phyloP scores from a whole-genome alignment of 2,888 invertebrate species.

The Harpalus rubripes region DNA sequence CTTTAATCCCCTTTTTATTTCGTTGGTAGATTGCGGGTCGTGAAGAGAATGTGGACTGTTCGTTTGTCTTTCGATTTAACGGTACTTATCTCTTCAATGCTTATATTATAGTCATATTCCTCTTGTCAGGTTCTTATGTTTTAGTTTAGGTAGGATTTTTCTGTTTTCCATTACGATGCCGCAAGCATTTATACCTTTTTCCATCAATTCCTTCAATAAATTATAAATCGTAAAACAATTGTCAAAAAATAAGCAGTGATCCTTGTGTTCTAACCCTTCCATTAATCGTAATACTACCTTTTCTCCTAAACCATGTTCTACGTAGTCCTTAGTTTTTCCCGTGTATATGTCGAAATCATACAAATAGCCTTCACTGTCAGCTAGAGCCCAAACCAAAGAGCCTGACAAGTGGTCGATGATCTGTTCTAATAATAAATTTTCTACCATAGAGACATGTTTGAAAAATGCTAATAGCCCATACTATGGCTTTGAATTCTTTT shows the following conservation, averaged over 20 bases:
- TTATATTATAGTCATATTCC: constrained; percentile 64
- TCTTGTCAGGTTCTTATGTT: constrained; percentile 62
- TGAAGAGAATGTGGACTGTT: constrained; percentile 41
- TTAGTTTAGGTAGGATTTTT: constrained; percentile 37
- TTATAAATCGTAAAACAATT: constrained; percentile 4
- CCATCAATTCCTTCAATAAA: constrained; percentile 27
- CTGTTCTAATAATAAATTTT: too few species aligned
- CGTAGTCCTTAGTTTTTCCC: constrained; percentile 57
- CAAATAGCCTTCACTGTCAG: constrained; percentile 50
- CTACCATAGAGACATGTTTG: too few species aligned
- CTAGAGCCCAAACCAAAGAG: constrained; percentile 11
- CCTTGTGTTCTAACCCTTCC: constrained; percentile 33
- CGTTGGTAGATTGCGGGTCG: too few species aligned
- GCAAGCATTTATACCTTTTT: constrained; percentile 44
- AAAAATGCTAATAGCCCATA: too few species aligned
- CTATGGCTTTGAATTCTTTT: too few species aligned
- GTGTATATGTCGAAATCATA: constrained; percentile 53
- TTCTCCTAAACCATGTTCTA: constrained; percentile 53
- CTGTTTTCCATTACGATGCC: constrained; percentile 51
- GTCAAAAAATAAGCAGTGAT: constrained; percentile 9
- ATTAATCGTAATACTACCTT: constrained; percentile 53
- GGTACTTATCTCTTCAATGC: constrained; percentile 49
- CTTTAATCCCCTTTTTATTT: too few species aligned
- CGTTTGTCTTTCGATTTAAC: constrained; percentile 57
- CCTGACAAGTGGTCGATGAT: too few species aligned